These are phyloP conservation scores for Xylocampa areola DNA, from an alignment of 2,888 invertebrate genomes.

Conservation along the genomic window DNA sequence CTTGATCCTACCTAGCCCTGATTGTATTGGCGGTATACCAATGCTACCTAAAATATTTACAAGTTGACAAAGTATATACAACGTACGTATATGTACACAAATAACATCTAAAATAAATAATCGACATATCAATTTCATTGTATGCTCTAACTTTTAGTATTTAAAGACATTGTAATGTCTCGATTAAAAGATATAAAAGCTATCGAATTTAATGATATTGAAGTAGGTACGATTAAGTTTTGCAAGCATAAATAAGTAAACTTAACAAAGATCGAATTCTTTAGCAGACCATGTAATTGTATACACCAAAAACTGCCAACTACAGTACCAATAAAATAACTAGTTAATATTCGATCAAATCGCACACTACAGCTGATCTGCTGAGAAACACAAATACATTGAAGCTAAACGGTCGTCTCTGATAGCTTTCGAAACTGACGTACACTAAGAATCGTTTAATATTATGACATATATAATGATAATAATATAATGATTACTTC, in stretches of 20 bases:
- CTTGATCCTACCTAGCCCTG: slow-evolving; percentile 81
- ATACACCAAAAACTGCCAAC: slow-evolving; percentile 34
- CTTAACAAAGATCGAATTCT: slow-evolving; percentile 38
- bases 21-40: slow-evolving; percentile 68
- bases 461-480: slow-evolving; percentile 87
- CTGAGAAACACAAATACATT: slow-evolving; percentile 37
- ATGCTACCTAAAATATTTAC: slow-evolving; percentile 79
- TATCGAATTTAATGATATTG: slow-evolving; percentile 64
- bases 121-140: slow-evolving; percentile 87
- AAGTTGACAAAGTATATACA: slow-evolving; percentile 82
- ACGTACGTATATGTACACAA: slow-evolving; percentile 83
- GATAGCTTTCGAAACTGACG: slow-evolving; percentile 89
- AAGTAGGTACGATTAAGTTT: slow-evolving; percentile 61
- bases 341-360: slow-evolving; percentile 44
- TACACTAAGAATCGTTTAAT: slow-evolving; percentile 85
- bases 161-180: slow-evolving; percentile 77
- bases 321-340: slow-evolving; percentile 30
- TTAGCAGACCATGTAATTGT: slow-evolving; percentile 40
- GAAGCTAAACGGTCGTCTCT: slow-evolving; percentile 73
- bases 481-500: slow-evolving; percentile 89
- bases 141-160: slow-evolving; percentile 79
- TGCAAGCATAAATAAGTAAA: slow-evolving; percentile 46
- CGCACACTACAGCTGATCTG: slow-evolving; percentile 35
- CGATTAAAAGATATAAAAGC: slow-evolving; percentile 66
- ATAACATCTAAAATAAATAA: slow-evolving; percentile 86